phyloP scores from a whole-genome alignment of 1,140 invertebrate species.

The Mercenaria mercenaria region DNA sequence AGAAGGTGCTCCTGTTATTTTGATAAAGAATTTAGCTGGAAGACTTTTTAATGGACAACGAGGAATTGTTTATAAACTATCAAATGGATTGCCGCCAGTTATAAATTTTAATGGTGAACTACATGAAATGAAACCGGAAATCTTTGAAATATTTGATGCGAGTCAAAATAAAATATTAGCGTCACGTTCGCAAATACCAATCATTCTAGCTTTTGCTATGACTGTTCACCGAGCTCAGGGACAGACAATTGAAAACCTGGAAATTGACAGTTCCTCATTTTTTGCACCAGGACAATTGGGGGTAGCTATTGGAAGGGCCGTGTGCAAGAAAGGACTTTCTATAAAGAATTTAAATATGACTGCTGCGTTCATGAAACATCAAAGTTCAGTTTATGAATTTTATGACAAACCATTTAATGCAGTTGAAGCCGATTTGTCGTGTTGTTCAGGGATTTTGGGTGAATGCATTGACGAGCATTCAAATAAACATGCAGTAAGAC shows the following conservation, averaged over 20 bases:
- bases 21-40: conserved; percentile 43
- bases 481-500: too few species aligned
- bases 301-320: conserved; percentile 3
- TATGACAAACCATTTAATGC: neutral
- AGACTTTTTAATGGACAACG: conserved; percentile 54
- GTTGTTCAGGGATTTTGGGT: neutral
- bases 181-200: conserved; percentile 38
- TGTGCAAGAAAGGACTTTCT: neutral
- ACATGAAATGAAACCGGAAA: neutral
- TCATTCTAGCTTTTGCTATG: conserved; percentile 55
- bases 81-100: conserved; percentile 36
- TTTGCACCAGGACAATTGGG: conserved; percentile 68
- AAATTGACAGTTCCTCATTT: conserved; percentile 61
- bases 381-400: neutral
- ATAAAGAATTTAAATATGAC: neutral
- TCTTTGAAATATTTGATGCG: conserved; percentile 52
- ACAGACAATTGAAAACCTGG: conserved; percentile 37
- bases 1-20: conserved; percentile 58
- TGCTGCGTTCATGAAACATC: neutral
- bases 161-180: conserved; percentile 43
- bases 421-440: neutral
- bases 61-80: conserved; percentile 54
- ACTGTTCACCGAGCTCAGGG: conserved; percentile 63
- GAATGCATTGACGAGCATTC: too few species aligned
- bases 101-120: conserved; percentile 42